Percentiles rank a stretch among this genome's conserved stretches.
Conservation (phyloP, 2,113 vertebrate genomes). For the Zeus faber region DNA sequence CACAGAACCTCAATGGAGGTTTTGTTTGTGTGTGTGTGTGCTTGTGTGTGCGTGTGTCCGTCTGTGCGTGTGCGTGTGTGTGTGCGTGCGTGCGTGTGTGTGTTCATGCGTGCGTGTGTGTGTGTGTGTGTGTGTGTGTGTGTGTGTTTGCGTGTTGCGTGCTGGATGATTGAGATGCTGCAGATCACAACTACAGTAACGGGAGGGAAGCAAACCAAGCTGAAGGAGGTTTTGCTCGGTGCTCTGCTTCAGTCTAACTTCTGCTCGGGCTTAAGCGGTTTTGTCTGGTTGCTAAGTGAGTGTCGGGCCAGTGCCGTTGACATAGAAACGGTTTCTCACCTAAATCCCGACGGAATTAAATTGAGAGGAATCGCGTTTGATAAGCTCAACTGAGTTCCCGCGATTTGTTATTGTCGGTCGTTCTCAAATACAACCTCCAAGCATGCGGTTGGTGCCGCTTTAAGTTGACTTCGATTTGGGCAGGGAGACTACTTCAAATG, state of each 20-base stretch:
- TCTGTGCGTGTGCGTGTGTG: no score
- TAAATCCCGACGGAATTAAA: no score
- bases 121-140: conserved; percentile 21
- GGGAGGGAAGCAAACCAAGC: conserved; percentile 3
- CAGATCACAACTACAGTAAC: conserved; percentile 12
- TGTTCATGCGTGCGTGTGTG: neutral
- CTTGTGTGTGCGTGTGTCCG: no score
- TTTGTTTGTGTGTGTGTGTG: no score
- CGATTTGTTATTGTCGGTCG: no score
- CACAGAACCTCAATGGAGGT: no score
- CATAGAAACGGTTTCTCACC: neutral
- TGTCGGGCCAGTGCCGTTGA: conserved; percentile 16
- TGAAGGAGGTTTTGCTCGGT: conserved; percentile 32
- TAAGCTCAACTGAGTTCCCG: no score
- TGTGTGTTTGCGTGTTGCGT: conserved; percentile 22
- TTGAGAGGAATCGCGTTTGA: no score
- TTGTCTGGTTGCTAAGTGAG: conserved; percentile 35
- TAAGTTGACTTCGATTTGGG: no score
- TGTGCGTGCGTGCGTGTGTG: neutral
- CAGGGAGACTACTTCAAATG: no score
- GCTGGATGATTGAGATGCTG: neutral
- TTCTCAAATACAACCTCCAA: no score
- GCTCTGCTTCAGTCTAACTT: conserved; percentile 15
- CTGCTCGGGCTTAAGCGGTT: neutral
- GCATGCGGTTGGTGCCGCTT: no score